phyloP scores from a whole-genome alignment of 2,888 invertebrate species.

The Junonia oenone region DNA sequence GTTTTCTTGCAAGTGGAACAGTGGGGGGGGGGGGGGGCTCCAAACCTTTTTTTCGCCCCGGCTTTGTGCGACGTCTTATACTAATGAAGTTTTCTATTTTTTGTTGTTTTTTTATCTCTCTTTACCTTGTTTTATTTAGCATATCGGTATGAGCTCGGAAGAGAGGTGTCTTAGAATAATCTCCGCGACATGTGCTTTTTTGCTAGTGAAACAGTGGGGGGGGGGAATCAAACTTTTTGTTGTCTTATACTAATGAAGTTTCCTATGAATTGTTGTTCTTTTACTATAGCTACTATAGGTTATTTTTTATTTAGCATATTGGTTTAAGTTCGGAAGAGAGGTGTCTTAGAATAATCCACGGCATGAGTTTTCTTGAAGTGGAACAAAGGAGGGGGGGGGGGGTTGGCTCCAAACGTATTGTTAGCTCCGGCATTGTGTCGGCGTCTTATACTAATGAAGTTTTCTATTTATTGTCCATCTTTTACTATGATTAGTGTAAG shows the following conservation, averaged over 20 bases:
- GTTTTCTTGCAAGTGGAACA: slow-evolving; percentile 20
- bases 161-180: slow-evolving; percentile 19
- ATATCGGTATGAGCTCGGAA: not conserved
- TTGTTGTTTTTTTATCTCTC: slow-evolving; percentile 17
- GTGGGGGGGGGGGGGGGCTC: slow-evolving; percentile 14
- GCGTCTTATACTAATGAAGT: slow-evolving; percentile 22
- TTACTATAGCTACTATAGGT: slow-evolving; percentile 3
- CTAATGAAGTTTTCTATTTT: slow-evolving; percentile 26
- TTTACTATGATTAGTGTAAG: slow-evolving; percentile 5
- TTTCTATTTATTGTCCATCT: slow-evolving; percentile 22
- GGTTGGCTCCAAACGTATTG: slow-evolving; percentile 25
- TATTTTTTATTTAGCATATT: not conserved
- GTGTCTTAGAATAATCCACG: slow-evolving; percentile 19
- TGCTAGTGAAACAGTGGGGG: slow-evolving; percentile 13
- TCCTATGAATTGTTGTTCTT: slow-evolving; percentile 21
- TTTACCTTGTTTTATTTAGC: not conserved
- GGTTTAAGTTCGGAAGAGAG: slow-evolving; percentile 7
- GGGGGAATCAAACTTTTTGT: slow-evolving; percentile 23
- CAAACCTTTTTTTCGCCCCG: slow-evolving; percentile 24
- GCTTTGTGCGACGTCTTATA: slow-evolving; percentile 20
- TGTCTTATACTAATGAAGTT: slow-evolving; percentile 24
- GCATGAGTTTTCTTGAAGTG: slow-evolving; percentile 20
- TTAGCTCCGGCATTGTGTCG: slow-evolving; percentile 23
- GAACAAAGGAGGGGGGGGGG: slow-evolving; percentile 13
- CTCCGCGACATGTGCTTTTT: slow-evolving; percentile 19